Base-by-base conservation (phyloP, 2,888 invertebrate genomes). In the Spatulosminthurus flaviceps region DNA sequence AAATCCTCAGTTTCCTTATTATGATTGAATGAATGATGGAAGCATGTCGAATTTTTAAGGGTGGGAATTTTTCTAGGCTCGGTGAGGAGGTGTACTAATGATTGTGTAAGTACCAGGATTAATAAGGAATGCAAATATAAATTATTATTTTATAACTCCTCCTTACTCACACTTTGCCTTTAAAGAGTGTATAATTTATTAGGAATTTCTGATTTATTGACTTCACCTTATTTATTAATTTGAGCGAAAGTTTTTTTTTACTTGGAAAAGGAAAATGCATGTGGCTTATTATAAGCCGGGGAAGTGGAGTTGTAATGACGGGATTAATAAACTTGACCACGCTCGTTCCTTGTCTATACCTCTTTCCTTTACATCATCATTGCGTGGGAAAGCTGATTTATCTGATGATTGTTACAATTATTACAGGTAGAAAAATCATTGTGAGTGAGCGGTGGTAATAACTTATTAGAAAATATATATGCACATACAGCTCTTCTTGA, bases 191-290 rank as follows among this genome's bases (percentile, higher is more conserved):
- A 51, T 64, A 24, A 64, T 64, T 64, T 64, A 64, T 64, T 64
- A 26, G 64, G 2, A 9, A 22, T 22, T 64, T 24, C 22, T 64
- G 64, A 64, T 26, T 64, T 64, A 24, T 64, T 16, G 64, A 64
- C 26, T 64, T 64, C 24, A 22, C 64, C 22, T 64, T 26, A 64
- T 64, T 64, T n/a, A n/a, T n/a, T n/a, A n/a, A 64, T 64, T 64
- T 26, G 2, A 64, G 64, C 64, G 64, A 64, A 64, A 64, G 64
- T 64, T 26, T 5, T n/a, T 22, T 16, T 64, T 24, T n/a, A 64
- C n/a, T 9, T 64, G n/a, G n/a, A n/a, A 1, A 19, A 4, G 26
- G 64, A 64, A 64, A 7, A 64, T 24, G 16, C 19, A 60, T 21
- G 16, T 5, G 60, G 16, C 34, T 34, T n/a, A n/a, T n/a, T n/a